Conservation (phyloP, 2,113 vertebrate species). For the Phycodurus eques region DNA sequence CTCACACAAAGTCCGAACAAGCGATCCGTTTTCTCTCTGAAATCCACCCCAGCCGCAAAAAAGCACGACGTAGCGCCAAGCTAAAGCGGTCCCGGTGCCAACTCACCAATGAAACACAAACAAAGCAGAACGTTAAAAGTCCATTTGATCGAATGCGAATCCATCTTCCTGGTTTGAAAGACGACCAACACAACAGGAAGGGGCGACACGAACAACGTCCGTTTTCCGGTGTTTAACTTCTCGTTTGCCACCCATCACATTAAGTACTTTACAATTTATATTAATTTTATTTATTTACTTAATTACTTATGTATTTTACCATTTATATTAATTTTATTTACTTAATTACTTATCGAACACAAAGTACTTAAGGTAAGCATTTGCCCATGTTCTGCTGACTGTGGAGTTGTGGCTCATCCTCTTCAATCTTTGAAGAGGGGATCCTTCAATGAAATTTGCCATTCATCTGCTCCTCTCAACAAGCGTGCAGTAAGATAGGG, state of each 20-base stretch:
- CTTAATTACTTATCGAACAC: not conserved
- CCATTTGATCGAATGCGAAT: conserved; percentile 49
- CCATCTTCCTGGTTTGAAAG: conserved; percentile 75
- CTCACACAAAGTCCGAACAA: conserved; percentile 42
- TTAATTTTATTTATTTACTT: not conserved
- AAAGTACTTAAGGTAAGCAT: not conserved
- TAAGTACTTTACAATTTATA: too few species aligned
- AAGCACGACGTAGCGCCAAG: too few species aligned
- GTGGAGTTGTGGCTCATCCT: too few species aligned
- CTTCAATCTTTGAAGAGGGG: not conserved
- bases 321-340: not conserved
- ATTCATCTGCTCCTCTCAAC: not conserved
- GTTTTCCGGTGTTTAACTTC: conserved; percentile 47
- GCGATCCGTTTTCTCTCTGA: not conserved
- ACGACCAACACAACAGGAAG: conserved; percentile 61
- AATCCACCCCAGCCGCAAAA: not conserved
- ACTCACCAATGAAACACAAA: conserved; percentile 62
- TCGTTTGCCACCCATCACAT: not conserved
- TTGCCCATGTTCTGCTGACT: too few species aligned
- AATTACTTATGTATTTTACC: too few species aligned
- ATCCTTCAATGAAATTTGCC: not conserved
- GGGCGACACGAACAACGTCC: conserved; percentile 47
- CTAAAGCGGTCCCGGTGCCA: not conserved
- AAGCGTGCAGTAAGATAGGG: too few species aligned
- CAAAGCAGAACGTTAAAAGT: conserved; percentile 42